Evolutionary conservation across 2,797 vertebrate genomes (phyloP), one percentile per base, ranked within the genome.

Genomic region (Danio aesculapii): DNA sequence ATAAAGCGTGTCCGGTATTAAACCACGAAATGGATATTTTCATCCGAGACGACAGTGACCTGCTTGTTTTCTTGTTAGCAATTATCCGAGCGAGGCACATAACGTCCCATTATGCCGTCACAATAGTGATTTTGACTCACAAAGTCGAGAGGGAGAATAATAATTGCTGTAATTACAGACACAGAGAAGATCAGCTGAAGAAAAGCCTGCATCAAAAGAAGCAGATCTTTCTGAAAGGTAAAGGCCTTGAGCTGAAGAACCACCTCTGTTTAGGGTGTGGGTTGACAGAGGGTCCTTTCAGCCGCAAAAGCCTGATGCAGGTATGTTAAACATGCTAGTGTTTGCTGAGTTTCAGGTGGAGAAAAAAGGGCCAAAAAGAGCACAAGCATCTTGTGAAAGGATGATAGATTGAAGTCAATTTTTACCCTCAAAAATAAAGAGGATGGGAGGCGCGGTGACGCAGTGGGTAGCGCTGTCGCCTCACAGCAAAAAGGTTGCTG

Each of bases 281-380:
- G 19, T 47, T 70, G 62, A 77, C 79, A 85, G 70, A 85, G 72
- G 30, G 50, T 46, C 79, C 68, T 76, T 84, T 84, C 52, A 83
- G 44, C 39, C 14, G 59, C 68, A 74, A 39, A 8, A 9, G 57
- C 64, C 68, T 14, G 13, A 13, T 39, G 69, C 70, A 83, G 79
- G 75, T 81, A 71, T 77, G 67, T 70, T 69, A 83, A 84, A 84
- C 78, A 83, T 59, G 68, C 57, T 52, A 66, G 16, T 87, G 83
- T 84, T 87, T 87, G 84, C 83, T 44, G 43, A 77, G 76, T 17
- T 61, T 63, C 47, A 16, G 39, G 66, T 47, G 17, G 43, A 49
- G 44, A 73, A 63, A 39, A 63, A 57, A 41, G 17, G 39, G 63
- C 30, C 49, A 47, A 76, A 79, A 70, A 30, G 44, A 70, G 50